Evolutionary conservation across 2,797 vertebrate species (phyloP).

Genomic region (Poeciliopsis paucimaculata): DNA sequence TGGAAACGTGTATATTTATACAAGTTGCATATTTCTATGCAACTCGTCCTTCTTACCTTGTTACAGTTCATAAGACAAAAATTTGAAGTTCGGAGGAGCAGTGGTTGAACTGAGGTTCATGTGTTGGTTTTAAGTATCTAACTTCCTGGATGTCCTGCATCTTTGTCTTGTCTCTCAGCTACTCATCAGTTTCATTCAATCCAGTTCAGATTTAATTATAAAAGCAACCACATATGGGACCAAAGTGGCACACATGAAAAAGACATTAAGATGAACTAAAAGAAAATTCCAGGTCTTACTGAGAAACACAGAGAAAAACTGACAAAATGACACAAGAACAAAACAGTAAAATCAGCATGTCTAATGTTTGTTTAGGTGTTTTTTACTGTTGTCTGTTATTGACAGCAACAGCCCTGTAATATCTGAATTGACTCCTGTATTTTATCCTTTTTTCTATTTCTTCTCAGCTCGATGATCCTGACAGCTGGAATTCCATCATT

Average conservation of each 20-base stretch:
- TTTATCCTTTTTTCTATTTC: not conserved
- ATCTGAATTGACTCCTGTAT: not conserved
- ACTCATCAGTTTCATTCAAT: not conserved
- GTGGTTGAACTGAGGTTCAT: not conserved
- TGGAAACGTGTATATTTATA: not conserved
- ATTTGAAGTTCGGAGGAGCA: not conserved
- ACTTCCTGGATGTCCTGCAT: not conserved
- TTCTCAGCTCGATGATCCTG: not conserved
- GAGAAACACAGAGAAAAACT: not conserved
- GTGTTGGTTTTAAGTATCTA: not conserved
- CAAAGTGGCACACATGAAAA: no score
- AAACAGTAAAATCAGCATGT: not conserved
- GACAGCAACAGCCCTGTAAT: not conserved
- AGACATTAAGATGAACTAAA: no score
- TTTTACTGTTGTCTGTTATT: not conserved
- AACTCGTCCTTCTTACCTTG: not conserved
- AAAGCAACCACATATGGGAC: not conserved
- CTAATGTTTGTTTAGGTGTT: not conserved
- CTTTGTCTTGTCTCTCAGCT: not conserved
- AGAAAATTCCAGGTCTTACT: no score
- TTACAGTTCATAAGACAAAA: not conserved
- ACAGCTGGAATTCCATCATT: not conserved
- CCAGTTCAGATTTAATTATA: not conserved
- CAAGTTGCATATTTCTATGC: not conserved
- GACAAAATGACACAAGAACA: not conserved